Evolutionary conservation across 2,113 vertebrate genomes (phyloP), one percentile per base, ranked within the genome.

Genomic region (Tinamus guttatus): DNA sequence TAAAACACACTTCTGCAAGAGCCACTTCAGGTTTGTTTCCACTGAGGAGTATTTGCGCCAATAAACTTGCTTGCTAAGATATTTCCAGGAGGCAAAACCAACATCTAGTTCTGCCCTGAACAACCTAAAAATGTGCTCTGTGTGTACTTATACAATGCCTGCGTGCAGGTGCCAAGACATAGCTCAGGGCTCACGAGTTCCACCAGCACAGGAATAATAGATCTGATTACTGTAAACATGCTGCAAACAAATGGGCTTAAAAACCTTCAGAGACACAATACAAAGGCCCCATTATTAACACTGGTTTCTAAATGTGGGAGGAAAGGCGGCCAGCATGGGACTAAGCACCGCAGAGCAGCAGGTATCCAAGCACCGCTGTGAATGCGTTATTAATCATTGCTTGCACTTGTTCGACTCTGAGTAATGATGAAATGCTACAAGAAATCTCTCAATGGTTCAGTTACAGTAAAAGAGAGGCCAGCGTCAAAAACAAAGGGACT

Each of bases 21-120:
- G 52, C 56, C 60, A 64, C 64, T 88, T 91, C 56, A 91, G 65
- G 43, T 59, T 85, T 70, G 63, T 79, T 94, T 89, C 63, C 85
- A 78, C 52, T 67, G 45, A 77, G 71, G 34, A 21, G 12, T 59
- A 45, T 87, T 69, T 73, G 22, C 73, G 70, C 27, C 71, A 81
- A 68, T 70, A 70, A 87, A 77, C 25, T 82, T 60, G 18, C 65
- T 69, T 73, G 34, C n/a, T 85, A 93, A 70, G 45, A 56, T 63
- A 78, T 32, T 86, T 38, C 47, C 85, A 88, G 76, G 68, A 94
- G 89, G 49, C 27, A 79, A 52, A 52, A 51, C 16, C 68, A 88
- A 60, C 18, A 78, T 41, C 69, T 90, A 83, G n/a, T 70, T 34
- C 59, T 85, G 38, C 82, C 41, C 68, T 63, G 45, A 95, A 51